phyloP scores from a whole-genome alignment of 1,140 invertebrate species.

The Apis dorsata region DNA sequence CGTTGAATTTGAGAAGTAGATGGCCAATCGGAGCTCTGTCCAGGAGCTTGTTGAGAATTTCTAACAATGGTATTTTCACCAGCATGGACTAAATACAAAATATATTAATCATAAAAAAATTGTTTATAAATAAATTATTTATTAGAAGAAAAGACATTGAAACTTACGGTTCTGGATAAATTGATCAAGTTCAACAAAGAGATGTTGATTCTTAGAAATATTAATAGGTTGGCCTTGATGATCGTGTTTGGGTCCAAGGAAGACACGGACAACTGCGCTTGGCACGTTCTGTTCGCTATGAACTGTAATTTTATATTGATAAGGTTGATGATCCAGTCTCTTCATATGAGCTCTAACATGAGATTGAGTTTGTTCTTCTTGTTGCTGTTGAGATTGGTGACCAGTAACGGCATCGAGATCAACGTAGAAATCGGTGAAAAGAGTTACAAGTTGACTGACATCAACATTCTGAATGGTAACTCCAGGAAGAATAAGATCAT shows the following conservation, averaged over 20 bases:
- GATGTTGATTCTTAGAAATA: conserved; percentile 82
- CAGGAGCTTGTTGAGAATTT: conserved; percentile 84
- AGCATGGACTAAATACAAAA: conserved; percentile 78
- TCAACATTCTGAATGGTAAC: conserved; percentile 84
- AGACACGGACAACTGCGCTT: conserved; percentile 80
- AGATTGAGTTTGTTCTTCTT: conserved; percentile 62
- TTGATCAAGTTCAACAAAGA: conserved; percentile 85
- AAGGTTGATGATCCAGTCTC: conserved; percentile 84
- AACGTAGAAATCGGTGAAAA: conserved; percentile 82
- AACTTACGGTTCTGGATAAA: conserved; percentile 82
- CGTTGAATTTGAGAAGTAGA: conserved; percentile 82
- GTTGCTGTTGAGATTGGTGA: conserved; percentile 38
- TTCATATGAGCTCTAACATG: conserved; percentile 74
- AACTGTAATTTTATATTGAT: conserved; percentile 81
- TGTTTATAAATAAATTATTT: background rate
- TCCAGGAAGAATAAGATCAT: conserved; percentile 83
- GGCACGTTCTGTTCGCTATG: conserved; percentile 75
- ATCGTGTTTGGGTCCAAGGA: conserved; percentile 82
- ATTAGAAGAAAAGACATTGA: background rate
- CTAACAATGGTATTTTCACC: conserved; percentile 86
- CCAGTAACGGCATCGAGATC: conserved; percentile 78
- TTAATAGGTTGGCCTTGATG: conserved; percentile 80
- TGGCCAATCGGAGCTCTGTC: conserved; percentile 83
- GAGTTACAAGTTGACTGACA: conserved; percentile 82
- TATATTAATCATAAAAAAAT: conserved; percentile 7